Base-by-base conservation (phyloP, 2,888 invertebrate species). In the Cheilosia vernalis region DNA sequence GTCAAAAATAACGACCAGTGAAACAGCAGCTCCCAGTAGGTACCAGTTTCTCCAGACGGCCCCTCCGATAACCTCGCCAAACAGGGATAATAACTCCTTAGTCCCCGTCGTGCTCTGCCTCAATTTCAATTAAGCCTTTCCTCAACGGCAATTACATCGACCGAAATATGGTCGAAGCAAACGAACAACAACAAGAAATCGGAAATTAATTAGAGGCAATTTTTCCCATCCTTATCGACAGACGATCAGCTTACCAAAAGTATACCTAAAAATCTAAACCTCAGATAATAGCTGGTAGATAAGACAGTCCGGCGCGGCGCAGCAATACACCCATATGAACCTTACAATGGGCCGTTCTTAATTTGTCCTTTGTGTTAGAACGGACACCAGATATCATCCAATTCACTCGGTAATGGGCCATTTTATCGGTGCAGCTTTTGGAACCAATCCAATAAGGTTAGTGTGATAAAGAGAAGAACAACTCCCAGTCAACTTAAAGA, bases 361-460 rank as follows among this genome's bases (percentile, higher is more conserved):
- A 66, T 53, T 66, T 66, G 51, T 66, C 66, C 53, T 66, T 53
- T 66, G 51, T 66, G 66, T 40, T 66, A 27, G 17, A 37, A 40
- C 51, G 40, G 40, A 51, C 64, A 53, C 53, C 37, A 40, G 53
- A 40, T 51, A 33, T 64, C 69, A 47, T 40, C 60, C 37, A 60
- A 51, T 51, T 37, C 40, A 40, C 27, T 37, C 13, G n/a, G 27
- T 42, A 53, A 66, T 53, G 64, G 27, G 10, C 6, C 40, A 53
- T 37, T 66, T 40, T 40, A 51, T 53, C 10, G 40, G 13, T 10
- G 10, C 27, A 44, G 15, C 67, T 69, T 69, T 56, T 55, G 56
- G 27, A 13, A 15, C 13, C 40, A 40, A 44, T 69, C 19, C 55
- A 44, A 56, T 44, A 44, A 44, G 24, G 49, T 40, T 37, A 17